Conservation (phyloP, 2,113 vertebrate genomes). For the Tringa solitaria region DNA sequence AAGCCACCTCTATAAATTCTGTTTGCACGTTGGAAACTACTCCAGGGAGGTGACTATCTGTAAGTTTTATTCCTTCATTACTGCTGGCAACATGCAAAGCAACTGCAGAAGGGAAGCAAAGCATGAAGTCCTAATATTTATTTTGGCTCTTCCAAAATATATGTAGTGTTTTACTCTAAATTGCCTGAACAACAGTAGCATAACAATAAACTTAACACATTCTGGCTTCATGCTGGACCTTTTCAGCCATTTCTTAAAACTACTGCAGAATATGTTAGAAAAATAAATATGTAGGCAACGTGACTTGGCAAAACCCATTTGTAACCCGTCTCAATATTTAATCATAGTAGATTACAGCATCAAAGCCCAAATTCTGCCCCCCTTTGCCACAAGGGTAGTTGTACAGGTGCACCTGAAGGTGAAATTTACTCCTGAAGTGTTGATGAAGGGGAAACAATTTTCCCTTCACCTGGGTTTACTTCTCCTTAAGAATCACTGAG, state of each 20-base stretch:
- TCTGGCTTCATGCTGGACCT: not conserved
- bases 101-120: not conserved
- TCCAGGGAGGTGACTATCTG: not conserved
- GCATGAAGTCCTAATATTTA: not conserved
- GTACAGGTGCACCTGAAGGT: not conserved
- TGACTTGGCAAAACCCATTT: not conserved
- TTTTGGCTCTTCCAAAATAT: not conserved
- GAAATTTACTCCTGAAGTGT: not conserved
- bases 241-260: not conserved
- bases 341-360: not conserved
- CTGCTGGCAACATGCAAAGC: not conserved
- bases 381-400: not conserved
- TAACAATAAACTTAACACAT: not conserved
- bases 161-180: not conserved
- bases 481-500: slow-evolving; percentile 12
- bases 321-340: not conserved
- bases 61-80: not conserved
- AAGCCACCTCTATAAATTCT: not conserved
- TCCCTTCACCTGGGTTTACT: slow-evolving; percentile 23
- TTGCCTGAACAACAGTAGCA: not conserved
- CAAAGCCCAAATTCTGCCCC: not conserved
- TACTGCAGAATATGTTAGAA: not conserved
- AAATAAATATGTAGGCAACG: not conserved
- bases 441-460: slow-evolving; percentile 26
- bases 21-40: not conserved